Evolutionary conservation across 2,888 invertebrate genomes (phyloP).

Genomic region (Bellardia bayeri): DNA sequence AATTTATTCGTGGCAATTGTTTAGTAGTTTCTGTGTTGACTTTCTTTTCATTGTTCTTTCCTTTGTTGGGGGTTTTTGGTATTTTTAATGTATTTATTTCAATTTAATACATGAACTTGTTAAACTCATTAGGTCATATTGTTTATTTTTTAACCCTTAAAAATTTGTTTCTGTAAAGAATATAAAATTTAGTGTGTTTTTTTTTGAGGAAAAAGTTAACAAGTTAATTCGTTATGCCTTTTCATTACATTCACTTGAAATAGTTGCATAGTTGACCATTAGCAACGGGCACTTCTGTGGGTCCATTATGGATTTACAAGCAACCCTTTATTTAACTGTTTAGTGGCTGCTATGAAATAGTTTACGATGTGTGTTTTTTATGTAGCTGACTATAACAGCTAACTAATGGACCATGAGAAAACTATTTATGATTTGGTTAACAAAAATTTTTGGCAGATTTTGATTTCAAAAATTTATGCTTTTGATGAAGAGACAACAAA

Average conservation of each 20-base stretch:
- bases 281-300: constrained; percentile 71
- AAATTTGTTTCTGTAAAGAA: background rate
- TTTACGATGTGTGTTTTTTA: constrained; percentile 52
- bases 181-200: constrained; percentile 29
- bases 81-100: constrained; percentile 67
- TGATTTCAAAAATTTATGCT: background rate
- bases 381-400: constrained; percentile 20
- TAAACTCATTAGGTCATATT: constrained; percentile 72
- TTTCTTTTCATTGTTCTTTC: constrained; percentile 46
- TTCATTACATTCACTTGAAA: constrained; percentile 67
- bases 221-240: constrained; percentile 74
- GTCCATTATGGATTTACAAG: constrained; percentile 63
- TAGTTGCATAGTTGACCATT: constrained; percentile 65
- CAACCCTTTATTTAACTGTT: constrained; percentile 60
- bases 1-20: constrained; percentile 51
- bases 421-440: constrained; percentile 46
- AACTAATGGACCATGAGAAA: constrained; percentile 55
- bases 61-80: constrained; percentile 42
- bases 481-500: too few species aligned
- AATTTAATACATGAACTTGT: constrained; percentile 63
- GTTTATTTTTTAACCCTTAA: constrained; percentile 64
- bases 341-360: constrained; percentile 15
- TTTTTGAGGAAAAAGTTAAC: constrained; percentile 65
- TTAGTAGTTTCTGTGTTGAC: constrained; percentile 52
- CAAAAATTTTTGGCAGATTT: constrained; percentile 26